Conservation (phyloP, 2,797 vertebrate species). For the Betta splendens region DNA sequence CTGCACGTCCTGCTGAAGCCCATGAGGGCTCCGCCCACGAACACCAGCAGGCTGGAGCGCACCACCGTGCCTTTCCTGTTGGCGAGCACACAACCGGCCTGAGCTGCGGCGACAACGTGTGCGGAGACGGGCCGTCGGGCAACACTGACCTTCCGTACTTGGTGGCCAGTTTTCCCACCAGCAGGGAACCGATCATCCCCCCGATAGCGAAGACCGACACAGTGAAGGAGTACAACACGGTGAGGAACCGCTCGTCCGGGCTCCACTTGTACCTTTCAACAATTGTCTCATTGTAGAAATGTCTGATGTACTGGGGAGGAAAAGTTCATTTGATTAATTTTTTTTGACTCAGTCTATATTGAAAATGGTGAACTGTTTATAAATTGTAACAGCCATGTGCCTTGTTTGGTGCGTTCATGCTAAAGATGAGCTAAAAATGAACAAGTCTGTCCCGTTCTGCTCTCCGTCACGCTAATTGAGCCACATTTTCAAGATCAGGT, state of each 20-base stretch:
- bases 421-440: too few relatives aligned
- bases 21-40: slow-evolving; percentile 84
- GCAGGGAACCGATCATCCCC: slow-evolving; percentile 84
- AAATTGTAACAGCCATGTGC: too few relatives aligned
- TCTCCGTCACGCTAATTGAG: neutral
- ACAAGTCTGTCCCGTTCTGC: neutral
- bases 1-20: slow-evolving; percentile 82
- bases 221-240: slow-evolving; percentile 87
- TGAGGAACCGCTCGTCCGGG: slow-evolving; percentile 71
- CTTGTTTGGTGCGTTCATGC: too few relatives aligned
- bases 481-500: neutral
- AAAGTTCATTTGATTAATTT: neutral
- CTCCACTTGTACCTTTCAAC: slow-evolving; percentile 62
- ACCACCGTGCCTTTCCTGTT: slow-evolving; percentile 87
- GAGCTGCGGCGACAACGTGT: too few relatives aligned
- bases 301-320: slow-evolving; percentile 86
- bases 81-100: slow-evolving; percentile 44
- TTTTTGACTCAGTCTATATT: too few relatives aligned
- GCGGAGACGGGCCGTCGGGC: too few relatives aligned
- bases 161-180: slow-evolving; percentile 85
- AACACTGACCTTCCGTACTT: slow-evolving; percentile 85
- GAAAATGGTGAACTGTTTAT: too few relatives aligned
- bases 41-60: slow-evolving; percentile 82
- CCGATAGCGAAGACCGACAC: slow-evolving; percentile 91
- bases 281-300: slow-evolving; percentile 89